These are phyloP conservation scores for Bombus vancouverensis DNA, from an alignment of 1,140 invertebrate genomes.

Conservation along the genomic window DNA sequence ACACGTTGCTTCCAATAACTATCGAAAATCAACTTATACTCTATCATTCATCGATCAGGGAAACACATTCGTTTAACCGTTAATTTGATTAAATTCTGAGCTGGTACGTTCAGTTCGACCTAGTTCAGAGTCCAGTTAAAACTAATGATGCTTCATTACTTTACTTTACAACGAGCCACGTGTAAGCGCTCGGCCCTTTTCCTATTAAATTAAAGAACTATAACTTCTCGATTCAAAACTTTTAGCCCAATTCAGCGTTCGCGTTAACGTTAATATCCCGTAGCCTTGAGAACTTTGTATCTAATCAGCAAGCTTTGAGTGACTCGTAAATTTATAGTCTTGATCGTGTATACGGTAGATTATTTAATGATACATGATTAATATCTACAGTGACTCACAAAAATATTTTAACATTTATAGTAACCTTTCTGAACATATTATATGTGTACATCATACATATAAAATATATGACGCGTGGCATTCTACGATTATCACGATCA, in stretches of 20 bases:
- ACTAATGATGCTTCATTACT: conserved; percentile 11
- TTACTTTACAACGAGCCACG: background rate
- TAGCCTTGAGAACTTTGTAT: background rate
- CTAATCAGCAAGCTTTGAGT: background rate
- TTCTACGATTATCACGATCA: no score
- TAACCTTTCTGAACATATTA: no score
- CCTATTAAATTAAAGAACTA: background rate
- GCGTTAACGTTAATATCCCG: no score
- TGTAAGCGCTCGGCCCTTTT: background rate
- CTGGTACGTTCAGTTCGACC: background rate
- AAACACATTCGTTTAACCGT: background rate
- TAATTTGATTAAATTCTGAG: conserved; percentile 13
- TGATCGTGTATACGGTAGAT: no score
- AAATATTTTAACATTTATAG: no score
- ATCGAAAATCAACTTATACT: background rate
- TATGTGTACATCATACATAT: no score
- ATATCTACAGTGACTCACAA: no score
- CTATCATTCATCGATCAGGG: conserved; percentile 1
- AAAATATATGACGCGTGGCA: no score
- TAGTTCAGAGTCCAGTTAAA: conserved; percentile 9
- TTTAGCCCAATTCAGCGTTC: background rate
- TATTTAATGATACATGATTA: no score
- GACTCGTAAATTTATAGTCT: no score
- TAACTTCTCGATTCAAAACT: background rate
- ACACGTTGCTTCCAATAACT: background rate